Evolutionary conservation across 2,797 vertebrate genomes (phyloP), one percentile per base, ranked within the genome.

Genomic region (Gymnoscopelus braueri): DNA sequence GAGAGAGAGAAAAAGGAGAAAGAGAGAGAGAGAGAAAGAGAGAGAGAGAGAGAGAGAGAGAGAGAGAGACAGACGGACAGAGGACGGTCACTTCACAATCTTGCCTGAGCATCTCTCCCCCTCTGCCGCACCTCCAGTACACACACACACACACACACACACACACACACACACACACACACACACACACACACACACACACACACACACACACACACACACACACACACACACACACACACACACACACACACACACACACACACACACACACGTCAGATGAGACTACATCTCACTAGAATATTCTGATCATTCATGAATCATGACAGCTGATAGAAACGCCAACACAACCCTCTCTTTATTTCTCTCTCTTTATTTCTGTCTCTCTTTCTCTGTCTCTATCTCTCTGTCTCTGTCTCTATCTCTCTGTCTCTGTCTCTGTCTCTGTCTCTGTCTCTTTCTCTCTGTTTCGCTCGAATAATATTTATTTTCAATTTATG

Each of bases 71-170:
- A 44, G 12, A 39, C 26, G 19, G 64, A 63, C 65, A 84, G 74
- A 60, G 75, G 73, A 78, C 77, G 79, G 54, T 12, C 58, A 47
- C 82, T 71, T 26, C 44, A 26, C 58, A 60, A 89, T 89, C 86
- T 85, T 29, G 24, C 23, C 54, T 59, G 39, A 59, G 62, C 66
- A 63, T 68, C 80, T 65, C 67, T 63, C 39, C 54, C n/a, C 44
- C 52, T 63, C 60, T 69, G 62, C 67, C 55, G 63, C 11, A 54
- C 15, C 52, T 19, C 12, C 59, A 64, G 9, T 15, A 57, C 19
- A 66, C 59, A 52, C 11, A 69, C 5, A 59, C 57, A 80, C 52
- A 35, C 49, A 51, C 13, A n/a, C 49, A 51, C 49, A 51, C 49
- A n/a, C 49, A 4, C 49, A n/a, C 49, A 5, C n/a, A n/a, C n/a